Evolutionary conservation across 2,888 invertebrate species (phyloP).

Genomic region (Orchesellides sinensis): DNA sequence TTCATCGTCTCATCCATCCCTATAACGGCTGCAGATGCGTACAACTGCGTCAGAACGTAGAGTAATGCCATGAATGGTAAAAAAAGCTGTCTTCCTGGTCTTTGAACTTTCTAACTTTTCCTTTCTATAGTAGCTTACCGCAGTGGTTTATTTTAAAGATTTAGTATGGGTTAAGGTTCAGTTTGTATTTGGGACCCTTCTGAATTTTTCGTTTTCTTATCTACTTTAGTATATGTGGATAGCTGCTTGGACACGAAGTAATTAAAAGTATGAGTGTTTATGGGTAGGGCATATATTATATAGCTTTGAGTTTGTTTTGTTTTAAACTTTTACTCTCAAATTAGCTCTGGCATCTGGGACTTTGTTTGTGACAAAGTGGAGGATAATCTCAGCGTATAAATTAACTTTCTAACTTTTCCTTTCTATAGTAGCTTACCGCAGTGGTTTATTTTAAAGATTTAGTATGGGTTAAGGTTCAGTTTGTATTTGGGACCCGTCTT

Average conservation of each 20-base stretch:
- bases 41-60: neutral
- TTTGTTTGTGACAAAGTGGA: slow-evolving; percentile 42
- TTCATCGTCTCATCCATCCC: no score
- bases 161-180: neutral
- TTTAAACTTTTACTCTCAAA: slow-evolving; percentile 45
- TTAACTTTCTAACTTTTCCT: slow-evolving; percentile 28
- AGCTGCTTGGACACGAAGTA: slow-evolving; percentile 8
- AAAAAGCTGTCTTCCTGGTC: slow-evolving; percentile 39
- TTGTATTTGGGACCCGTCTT: neutral
- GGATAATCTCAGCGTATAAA: no score
- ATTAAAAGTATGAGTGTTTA: slow-evolving; percentile 35
- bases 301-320: slow-evolving; percentile 34
- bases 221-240: neutral
- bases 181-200: neutral
- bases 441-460: neutral
- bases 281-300: slow-evolving; percentile 23
- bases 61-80: slow-evolving; percentile 22
- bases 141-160: neutral
- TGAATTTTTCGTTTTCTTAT: neutral
- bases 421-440: neutral
- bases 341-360: slow-evolving; percentile 51
- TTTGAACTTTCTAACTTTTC: slow-evolving; percentile 36
- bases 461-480: neutral
- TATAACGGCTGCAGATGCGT: neutral
- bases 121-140: slow-evolving; percentile 2